Evolutionary conservation across 2,888 invertebrate genomes (phyloP), one percentile per base, ranked within the genome.

Genomic region (Eumerus sabulonum): DNA sequence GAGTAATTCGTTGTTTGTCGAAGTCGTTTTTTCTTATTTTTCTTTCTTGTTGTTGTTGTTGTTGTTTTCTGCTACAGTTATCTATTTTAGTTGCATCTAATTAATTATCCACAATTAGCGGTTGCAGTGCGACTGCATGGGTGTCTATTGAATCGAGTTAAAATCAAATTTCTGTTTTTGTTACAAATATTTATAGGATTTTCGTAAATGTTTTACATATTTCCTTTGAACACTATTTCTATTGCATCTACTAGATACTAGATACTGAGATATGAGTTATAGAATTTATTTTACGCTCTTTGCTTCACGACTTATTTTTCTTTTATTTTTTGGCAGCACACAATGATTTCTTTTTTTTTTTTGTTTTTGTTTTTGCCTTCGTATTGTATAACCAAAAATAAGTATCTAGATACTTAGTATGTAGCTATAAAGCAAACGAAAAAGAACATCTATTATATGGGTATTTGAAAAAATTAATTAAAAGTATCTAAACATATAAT

Each of bases 361-460:
- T n/a, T n/a, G n/a, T n/a, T 50, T 54, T 42, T 44, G 35, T 51
- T 44, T 40, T 68, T 71, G 63, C 40, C 66, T 42, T 56, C 60
- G 57, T 50, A 68, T 76, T 77, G 74, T 74, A 63, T 79, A 79
- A 79, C 64, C 74, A 54, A 74, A 79, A 64, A 79, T 74, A 70
- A 60, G 40, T 70, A 54, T 59, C 71, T 70, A 73, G 47, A 57
- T 64, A 64, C 45, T 36, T 42, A 47, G 40, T 27, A 27, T 27
- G 2, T 27, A 7, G 2, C 3, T 27, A 27, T 27, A 27, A 4
- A 27, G 27, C 27, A 27, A 27, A 7, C 7, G 27, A 27, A 27
- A 27, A 27, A n/a, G n/a, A n/a, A n/a, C n/a, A n/a, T n/a, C n/a
- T n/a, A n/a, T n/a, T n/a, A n/a, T n/a, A n/a, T n/a, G n/a, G n/a